A percentile compares a stretch with the other conserved stretches of the same genome.
phyloP scores from a whole-genome alignment of 2,113 vertebrate genomes.

The Sphaerodactylus townsendi region DNA sequence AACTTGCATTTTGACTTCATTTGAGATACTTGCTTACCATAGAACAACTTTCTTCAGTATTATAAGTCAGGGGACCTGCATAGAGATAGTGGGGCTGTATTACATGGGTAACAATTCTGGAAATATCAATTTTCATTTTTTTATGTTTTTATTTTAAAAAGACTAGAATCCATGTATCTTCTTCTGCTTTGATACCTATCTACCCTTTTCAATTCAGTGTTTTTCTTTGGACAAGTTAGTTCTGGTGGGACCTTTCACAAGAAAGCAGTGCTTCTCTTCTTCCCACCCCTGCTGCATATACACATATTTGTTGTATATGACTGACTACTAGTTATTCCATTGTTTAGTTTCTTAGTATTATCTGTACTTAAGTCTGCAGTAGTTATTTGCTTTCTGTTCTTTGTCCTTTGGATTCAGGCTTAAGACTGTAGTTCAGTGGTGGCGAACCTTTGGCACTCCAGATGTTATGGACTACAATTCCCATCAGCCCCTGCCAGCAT shows the following conservation, averaged over 20 bases:
- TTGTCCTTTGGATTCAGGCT: neutral
- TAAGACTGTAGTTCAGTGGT: neutral
- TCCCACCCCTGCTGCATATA: neutral
- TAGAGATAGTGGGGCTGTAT: too few species aligned
- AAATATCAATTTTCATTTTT: neutral
- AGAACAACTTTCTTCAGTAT: neutral
- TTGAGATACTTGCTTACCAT: neutral
- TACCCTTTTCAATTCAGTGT: neutral
- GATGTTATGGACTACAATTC: too few species aligned
- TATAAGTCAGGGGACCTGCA: neutral
- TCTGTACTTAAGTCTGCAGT: neutral
- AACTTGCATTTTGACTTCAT: neutral
- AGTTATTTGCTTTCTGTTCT: neutral
- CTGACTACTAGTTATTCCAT: neutral
- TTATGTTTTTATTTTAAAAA: neutral
- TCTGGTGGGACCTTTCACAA: neutral
- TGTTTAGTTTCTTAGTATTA: neutral
- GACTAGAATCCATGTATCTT: neutral
- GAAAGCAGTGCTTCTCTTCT: neutral
- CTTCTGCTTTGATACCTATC: neutral
- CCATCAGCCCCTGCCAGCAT: too few species aligned
- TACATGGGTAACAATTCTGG: neutral
- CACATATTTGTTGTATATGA: neutral
- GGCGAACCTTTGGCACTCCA: too few species aligned
- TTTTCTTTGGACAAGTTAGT: neutral